Evolutionary conservation across 2,797 vertebrate genomes (phyloP), one percentile per base, ranked within the genome.

Genomic region (Mycteria americana): DNA sequence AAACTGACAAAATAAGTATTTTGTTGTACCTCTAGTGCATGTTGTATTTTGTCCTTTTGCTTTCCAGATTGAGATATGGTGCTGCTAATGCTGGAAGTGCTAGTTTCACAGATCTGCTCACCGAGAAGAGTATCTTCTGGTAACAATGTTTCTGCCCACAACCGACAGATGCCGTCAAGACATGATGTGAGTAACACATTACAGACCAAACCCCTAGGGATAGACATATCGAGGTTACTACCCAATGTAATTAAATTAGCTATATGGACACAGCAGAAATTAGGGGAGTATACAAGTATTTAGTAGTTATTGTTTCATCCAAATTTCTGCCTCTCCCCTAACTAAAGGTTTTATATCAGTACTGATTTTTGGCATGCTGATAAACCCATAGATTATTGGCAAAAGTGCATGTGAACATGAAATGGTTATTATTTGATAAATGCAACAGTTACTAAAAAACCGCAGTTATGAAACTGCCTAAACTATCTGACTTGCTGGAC

Each of bases 141-240:
- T 65, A 99, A 95, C 86, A 99, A 89, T 0, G 99, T 99, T 97
- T 99, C 99, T 33, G 99, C 99, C 99, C 99, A 99, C 62, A 99
- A 97, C 75, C 99, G 98, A 97, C 99, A 99, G 96, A 99, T 98
- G 35, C 99, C 99, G 83, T 99, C 99, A 51, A 99, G 98, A 88
- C 99, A 99, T 16, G 99, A 99, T 5, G 99, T 99, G 96, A 99
- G 97, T 93, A 99, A 85, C 92, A 99, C 99, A n/a, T 99, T 99
- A 98, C 99, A 99, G 81, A 99, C 99, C 6, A 99, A 99, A 31
- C 99, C 99, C 98, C 99, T 99, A 92, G 86, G 18, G 56, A 94
- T 2, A 97, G 45, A 97, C 51, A 96, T n/a, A 96, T 31, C 37
- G 63, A 33, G 35, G 37, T 97, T 67, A 94, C 53, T 82, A 74